Evolutionary conservation across 2,888 invertebrate species (phyloP).

Genomic region (Leucophora obtusa): DNA sequence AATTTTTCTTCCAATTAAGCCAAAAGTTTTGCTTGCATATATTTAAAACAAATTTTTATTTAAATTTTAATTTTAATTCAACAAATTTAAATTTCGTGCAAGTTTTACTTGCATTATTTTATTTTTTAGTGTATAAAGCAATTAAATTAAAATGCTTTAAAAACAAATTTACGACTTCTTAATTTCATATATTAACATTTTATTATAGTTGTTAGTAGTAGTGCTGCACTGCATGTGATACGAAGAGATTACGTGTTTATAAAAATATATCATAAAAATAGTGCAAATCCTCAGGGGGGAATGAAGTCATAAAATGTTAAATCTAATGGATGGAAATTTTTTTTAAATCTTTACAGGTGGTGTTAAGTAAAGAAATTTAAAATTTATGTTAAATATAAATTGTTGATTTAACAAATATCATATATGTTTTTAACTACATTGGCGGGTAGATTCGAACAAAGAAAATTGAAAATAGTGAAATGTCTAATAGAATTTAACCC

Average conservation of each 20-base stretch:
- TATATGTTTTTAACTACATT: too few relatives aligned
- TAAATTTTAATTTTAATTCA: neutral
- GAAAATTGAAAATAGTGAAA: too few relatives aligned
- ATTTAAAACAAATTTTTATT: neutral
- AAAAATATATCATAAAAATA: constrained; percentile 36
- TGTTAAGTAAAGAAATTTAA: neutral
- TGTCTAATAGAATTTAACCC: too few relatives aligned
- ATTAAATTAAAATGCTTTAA: constrained; percentile 75
- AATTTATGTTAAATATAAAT: neutral
- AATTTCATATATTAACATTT: constrained; percentile 75
- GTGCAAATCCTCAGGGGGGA: constrained; percentile 35
- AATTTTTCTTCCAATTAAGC: neutral
- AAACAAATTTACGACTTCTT: constrained; percentile 74
- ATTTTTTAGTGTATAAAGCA: constrained; percentile 67
- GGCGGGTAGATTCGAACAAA: too few relatives aligned
- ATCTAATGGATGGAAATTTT: constrained; percentile 10
- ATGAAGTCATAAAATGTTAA: constrained; percentile 42
- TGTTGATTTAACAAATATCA: neutral
- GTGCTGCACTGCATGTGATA: constrained; percentile 10
- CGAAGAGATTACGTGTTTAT: constrained; percentile 21
- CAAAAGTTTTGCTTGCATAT: too few relatives aligned
- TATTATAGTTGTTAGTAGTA: constrained; percentile 57
- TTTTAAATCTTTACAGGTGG: constrained; percentile 38
- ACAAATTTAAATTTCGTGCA: neutral
- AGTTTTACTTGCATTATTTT: neutral